Evolutionary conservation across 2,797 vertebrate species (phyloP).

Genomic region (Mycteria americana): DNA sequence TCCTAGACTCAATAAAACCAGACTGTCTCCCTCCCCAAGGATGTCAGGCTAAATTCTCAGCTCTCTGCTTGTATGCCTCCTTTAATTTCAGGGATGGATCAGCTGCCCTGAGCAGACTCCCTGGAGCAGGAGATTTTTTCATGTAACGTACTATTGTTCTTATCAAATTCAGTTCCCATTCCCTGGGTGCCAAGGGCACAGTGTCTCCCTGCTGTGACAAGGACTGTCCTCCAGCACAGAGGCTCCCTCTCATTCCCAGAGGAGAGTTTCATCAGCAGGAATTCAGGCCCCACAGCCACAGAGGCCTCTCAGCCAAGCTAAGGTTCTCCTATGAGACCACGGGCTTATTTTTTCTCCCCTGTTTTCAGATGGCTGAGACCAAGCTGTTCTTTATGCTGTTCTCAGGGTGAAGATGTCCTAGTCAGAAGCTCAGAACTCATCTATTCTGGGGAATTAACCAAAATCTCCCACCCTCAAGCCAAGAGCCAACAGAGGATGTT

Average conservation of each 20-base stretch:
- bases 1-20: not conserved
- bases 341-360: not conserved
- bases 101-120: not conserved
- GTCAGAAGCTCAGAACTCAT: conserved; percentile 93
- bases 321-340: not conserved
- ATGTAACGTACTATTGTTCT: not conserved
- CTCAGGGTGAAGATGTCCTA: conserved; percentile 91
- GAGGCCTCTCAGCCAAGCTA: not conserved
- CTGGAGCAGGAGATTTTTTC: not conserved
- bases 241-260: not conserved
- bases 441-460: conserved; percentile 91
- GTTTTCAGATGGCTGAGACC: not conserved
- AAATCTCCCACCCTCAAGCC: conserved; percentile 89
- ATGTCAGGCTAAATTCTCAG: not conserved
- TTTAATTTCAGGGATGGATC: not conserved
- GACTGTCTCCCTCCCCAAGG: not conserved
- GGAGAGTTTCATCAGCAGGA: not conserved
- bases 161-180: not conserved
- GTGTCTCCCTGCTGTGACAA: not conserved
- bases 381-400: conserved; percentile 22
- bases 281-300: not conserved
- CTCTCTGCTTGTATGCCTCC: not conserved
- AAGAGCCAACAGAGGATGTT: conserved; percentile 95
- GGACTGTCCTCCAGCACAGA: not conserved
- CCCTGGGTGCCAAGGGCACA: not conserved